These are phyloP conservation scores for Pangasius macronema DNA, from an alignment of 2,797 vertebrate species.

Conservation along the genomic window DNA sequence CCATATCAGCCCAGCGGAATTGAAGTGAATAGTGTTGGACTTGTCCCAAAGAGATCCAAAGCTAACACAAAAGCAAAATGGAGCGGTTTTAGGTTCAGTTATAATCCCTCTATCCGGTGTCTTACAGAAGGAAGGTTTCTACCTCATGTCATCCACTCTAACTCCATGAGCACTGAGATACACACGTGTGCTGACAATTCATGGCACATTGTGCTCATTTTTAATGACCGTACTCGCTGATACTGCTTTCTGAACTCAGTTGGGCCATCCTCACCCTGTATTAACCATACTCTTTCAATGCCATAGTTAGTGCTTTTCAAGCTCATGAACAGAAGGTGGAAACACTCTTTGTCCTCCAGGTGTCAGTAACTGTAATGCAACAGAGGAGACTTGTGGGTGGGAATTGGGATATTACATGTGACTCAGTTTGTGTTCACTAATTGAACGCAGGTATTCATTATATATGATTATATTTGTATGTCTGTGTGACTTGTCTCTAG, in stretches of 20 bases:
- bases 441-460: not conserved
- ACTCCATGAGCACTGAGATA: not conserved
- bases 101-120: not conserved
- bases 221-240: not conserved
- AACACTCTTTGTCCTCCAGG: no score
- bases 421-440: not conserved
- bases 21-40: not conserved
- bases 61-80: not conserved
- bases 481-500: constrained; percentile 65
- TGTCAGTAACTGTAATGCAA: not conserved
- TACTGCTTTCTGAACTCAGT: not conserved
- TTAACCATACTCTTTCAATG: not conserved
- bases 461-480: not conserved
- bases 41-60: not conserved
- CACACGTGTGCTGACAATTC: not conserved
- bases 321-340: not conserved
- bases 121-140: not conserved
- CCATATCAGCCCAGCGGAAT: not conserved
- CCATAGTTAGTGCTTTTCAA: not conserved
- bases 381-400: not conserved
- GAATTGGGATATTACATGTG: not conserved
- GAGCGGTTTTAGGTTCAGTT: not conserved
- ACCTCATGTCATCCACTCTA: not conserved
- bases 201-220: not conserved
- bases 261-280: not conserved